Base-by-base conservation (phyloP, 2,888 invertebrate species). In the Tupiocoris notatus region DNA sequence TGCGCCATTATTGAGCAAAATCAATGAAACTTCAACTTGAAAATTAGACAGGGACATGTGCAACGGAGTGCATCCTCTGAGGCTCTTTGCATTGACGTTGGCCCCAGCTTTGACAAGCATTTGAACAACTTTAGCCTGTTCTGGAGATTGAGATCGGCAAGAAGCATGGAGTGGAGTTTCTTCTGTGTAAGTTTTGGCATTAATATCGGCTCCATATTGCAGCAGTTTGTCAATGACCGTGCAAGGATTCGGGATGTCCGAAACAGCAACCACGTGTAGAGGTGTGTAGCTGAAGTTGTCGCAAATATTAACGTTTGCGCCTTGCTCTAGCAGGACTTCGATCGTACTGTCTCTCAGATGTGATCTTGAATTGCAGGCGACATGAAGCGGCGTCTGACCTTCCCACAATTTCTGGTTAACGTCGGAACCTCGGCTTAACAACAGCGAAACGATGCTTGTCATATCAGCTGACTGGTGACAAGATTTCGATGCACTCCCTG, bases 331-430 rank as follows among this genome's bases (percentile, higher is more conserved):
- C 9, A 63, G 63, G 3, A 63, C 7, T 12, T 63, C 22, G 16
- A 63, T 63, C 20, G 63, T 63, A 2, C 16, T 17, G 22, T 63
- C 63, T 21, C 63, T 2, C 2, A 20, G 22, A 12, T 12, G 22
- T 12, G 63, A 63, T 22, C 63, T 17, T 1, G 63, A 63, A 2
- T 20, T 17, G 22, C 63, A 63, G 22, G 63, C 63, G 16, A 63
- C 20, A 16, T 63, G 63, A 9, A 63, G 22, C 20, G 63, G 63
- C 21, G 63, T 20, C 22, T 63, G 63, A 12, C 63, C 63, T 21
- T 63, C 63, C 63, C 63, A 63, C 9, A 12, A 63, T 21, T 63
- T 63, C 63, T 63, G 63, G 63, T 63, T 63, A 21, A 63, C 21
- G 22, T 63, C 63, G 3, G 63, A 63, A 1, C 63, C 63, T 12